phyloP scores from a whole-genome alignment of 2,113 vertebrate species.

The Bufo gargarizans region DNA sequence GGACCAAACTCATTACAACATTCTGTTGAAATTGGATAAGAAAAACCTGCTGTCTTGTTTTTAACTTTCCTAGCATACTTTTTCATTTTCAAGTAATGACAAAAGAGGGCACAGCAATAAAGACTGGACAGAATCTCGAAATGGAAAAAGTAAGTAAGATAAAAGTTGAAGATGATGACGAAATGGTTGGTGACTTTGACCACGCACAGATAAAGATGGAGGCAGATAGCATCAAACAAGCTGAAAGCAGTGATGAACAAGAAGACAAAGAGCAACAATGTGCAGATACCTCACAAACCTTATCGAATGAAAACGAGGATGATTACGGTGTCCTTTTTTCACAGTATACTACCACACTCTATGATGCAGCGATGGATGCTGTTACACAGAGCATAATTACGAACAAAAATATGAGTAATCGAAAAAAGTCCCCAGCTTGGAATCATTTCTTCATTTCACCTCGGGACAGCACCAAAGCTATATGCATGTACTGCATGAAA shows the following conservation, averaged over 20 bases:
- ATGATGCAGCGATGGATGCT: conserved; percentile 96
- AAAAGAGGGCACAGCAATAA: conserved; percentile 56
- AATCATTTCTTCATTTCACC: conserved; percentile 98
- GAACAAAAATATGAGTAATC: conserved; percentile 81
- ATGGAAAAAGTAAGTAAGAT: conserved; percentile 65
- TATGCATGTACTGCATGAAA: conserved; percentile 98
- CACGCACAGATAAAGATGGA: conserved; percentile 75
- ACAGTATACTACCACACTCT: conserved; percentile 91
- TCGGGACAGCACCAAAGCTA: conserved; percentile 94
- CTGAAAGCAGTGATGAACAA: conserved; percentile 77
- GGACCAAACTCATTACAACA: not conserved
- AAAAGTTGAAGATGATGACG: conserved; percentile 68
- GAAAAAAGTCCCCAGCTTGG: conserved; percentile 98
- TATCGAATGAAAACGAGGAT: conserved; percentile 81
- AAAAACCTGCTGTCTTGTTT: not conserved
- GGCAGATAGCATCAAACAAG: conserved; percentile 74
- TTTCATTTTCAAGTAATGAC: conserved; percentile 62
- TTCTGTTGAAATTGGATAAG: conserved; percentile 14
- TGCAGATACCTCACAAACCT: conserved; percentile 72
- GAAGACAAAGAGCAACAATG: conserved; percentile 70
- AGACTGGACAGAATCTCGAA: conserved; percentile 64
- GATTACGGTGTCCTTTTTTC: conserved; percentile 88
- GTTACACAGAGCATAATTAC: conserved; percentile 94
- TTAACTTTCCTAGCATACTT: not conserved
- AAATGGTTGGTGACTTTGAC: conserved; percentile 62